These are phyloP conservation scores for Sphenopsis melanotis DNA, from an alignment of 2,797 vertebrate species.

Conservation along the genomic window DNA sequence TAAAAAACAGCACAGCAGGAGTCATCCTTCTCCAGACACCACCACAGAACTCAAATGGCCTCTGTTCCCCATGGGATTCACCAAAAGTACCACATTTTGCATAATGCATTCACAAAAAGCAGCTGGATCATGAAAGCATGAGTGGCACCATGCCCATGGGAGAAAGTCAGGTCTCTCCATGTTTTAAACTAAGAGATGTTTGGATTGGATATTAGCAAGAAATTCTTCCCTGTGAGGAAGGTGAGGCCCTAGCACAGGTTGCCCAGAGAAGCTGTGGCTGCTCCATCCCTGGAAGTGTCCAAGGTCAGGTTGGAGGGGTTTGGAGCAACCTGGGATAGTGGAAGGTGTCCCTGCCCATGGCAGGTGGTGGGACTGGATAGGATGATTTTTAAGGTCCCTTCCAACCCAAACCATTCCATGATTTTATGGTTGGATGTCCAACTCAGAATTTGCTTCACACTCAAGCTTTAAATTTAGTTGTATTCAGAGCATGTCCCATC, in stretches of 20 bases:
- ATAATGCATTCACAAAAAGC: background rate
- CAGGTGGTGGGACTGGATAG: fast-evolving
- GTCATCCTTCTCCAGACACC: background rate
- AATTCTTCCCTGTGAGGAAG: background rate
- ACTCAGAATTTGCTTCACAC: background rate
- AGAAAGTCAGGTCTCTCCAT: background rate
- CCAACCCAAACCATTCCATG: background rate
- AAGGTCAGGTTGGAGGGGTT: background rate
- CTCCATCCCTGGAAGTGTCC: background rate
- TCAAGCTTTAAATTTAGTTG: background rate
- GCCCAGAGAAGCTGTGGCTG: background rate
- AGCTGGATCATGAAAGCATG: fast-evolving
- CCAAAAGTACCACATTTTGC: background rate
- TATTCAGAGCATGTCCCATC: background rate
- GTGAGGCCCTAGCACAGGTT: fast-evolving
- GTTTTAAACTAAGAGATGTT: background rate
- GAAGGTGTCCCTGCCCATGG: background rate
- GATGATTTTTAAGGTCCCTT: background rate
- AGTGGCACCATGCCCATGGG: fast-evolving
- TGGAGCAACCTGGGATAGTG: fast-evolving
- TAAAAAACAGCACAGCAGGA: background rate
- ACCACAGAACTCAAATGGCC: background rate
- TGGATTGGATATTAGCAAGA: background rate
- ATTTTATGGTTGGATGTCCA: background rate
- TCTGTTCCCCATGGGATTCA: fast-evolving